phyloP scores from a whole-genome alignment of 1,140 invertebrate species.

The Zaprionus kolodkinae region DNA sequence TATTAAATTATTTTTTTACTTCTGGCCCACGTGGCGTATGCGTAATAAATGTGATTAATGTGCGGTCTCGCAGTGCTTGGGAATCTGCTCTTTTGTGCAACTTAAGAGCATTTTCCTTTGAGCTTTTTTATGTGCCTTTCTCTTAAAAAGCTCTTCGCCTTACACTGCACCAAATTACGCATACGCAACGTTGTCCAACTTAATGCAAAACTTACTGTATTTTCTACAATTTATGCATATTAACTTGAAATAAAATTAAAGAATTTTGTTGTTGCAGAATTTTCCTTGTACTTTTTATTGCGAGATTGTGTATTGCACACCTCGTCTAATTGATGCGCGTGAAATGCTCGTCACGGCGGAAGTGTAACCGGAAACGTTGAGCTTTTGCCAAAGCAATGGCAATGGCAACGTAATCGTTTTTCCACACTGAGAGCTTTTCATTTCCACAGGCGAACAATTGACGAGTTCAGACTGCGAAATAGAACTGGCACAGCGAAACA shows the following conservation, averaged over 20 bases:
- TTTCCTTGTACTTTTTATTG: not conserved
- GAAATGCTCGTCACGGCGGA: constrained; percentile 65
- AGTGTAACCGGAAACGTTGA: constrained; percentile 73
- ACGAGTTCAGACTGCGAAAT: constrained; percentile 43
- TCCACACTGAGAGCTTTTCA: constrained; percentile 66
- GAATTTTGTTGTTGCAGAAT: not conserved
- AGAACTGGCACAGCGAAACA: constrained; percentile 62
- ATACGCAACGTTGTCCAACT: constrained; percentile 2
- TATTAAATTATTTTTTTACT: not conserved
- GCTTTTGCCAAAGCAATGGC: constrained; percentile 59
- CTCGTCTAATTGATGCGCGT: constrained; percentile 61
- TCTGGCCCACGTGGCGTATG: constrained; percentile 12
- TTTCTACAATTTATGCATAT: not conserved
- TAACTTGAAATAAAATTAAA: not conserved
- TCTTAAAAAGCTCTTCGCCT: constrained; percentile 41
- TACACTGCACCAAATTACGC: constrained; percentile 50
- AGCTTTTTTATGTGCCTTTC: constrained; percentile 32
- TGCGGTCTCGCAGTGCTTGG: constrained; percentile 22
- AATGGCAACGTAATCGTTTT: constrained; percentile 64
- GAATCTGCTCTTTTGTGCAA: not conserved
- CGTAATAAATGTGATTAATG: constrained; percentile 2
- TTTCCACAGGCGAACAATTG: constrained; percentile 42
- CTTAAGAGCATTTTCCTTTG: constrained; percentile 12
- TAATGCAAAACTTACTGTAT: not conserved
- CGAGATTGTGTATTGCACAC: constrained; percentile 1